Evolutionary conservation across 2,797 vertebrate species (phyloP).

Genomic region (Etheostoma nigrum): DNA sequence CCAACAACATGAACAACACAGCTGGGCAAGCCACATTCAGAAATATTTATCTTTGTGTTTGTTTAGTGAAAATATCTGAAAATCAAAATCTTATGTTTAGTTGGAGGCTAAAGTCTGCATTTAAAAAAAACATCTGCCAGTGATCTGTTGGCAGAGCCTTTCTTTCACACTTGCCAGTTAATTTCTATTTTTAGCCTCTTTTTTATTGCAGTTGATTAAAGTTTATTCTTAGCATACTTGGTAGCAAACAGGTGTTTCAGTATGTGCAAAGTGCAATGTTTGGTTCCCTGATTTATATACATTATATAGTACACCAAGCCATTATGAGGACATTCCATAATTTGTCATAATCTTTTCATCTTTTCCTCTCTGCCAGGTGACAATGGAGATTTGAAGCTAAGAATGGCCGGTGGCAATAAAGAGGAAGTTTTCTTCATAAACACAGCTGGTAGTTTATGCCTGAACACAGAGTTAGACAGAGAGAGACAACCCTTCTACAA

Average conservation of each 20-base stretch:
- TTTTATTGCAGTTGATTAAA: background rate
- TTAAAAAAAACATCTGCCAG: background rate
- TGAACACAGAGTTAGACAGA: conserved; percentile 78
- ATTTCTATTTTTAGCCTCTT: background rate
- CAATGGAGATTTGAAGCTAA: conserved; percentile 73
- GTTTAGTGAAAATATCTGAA: background rate
- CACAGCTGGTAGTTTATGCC: conserved; percentile 71
- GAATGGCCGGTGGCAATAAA: conserved; percentile 70
- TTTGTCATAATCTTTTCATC: background rate
- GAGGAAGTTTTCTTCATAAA: conserved; percentile 73
- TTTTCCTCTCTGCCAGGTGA: conserved; percentile 68
- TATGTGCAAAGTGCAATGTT: background rate
- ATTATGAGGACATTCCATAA: background rate
- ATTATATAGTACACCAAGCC: background rate
- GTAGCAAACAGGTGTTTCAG: background rate
- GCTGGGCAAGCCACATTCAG: background rate
- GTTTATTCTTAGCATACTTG: background rate
- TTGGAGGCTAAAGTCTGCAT: background rate
- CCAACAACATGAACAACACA: background rate
- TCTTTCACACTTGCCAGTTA: background rate
- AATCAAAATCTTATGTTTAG: background rate
- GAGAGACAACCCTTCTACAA: conserved; percentile 78
- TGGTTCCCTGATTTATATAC: background rate
- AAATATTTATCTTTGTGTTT: background rate
- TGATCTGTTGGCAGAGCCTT: too few relatives aligned